A percentile compares a stretch with the other conserved stretches of the same genome.
Conservation (phyloP, 2,888 invertebrate genomes). For the Taphrorychus bicolor region DNA sequence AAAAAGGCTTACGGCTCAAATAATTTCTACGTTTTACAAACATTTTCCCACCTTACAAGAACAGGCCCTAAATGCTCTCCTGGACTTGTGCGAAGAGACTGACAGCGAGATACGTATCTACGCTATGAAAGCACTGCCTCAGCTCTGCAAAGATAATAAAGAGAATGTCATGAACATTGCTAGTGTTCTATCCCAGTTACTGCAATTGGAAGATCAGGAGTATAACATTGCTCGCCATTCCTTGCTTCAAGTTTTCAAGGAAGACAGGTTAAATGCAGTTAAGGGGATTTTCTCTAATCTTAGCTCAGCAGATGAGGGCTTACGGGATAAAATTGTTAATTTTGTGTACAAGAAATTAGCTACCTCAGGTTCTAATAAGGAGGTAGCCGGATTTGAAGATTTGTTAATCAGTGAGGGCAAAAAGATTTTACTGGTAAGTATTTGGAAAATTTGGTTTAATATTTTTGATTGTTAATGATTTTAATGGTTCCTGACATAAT, state of each 20-base stretch:
- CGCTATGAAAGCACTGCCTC: conserved; percentile 90
- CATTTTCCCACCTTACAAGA: conserved; percentile 87
- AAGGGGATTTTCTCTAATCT: conserved; percentile 67
- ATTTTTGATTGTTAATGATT: too few relatives aligned
- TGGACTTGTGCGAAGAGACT: conserved; percentile 95
- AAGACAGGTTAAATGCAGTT: conserved; percentile 71
- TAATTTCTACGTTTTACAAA: conserved; percentile 93
- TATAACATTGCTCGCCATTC: conserved; percentile 85
- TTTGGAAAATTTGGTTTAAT: too few relatives aligned
- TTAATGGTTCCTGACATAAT: too few relatives aligned
- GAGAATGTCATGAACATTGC: conserved; percentile 87
- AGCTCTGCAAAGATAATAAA: conserved; percentile 84
- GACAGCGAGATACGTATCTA: conserved; percentile 80
- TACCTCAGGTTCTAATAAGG: background rate
- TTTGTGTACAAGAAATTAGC: conserved; percentile 75
- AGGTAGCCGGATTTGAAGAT: conserved; percentile 59
- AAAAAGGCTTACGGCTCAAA: conserved; percentile 92
- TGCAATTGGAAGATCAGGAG: conserved; percentile 89
- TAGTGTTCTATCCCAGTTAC: conserved; percentile 89
- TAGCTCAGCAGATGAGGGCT: conserved; percentile 69
- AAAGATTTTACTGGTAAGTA: conserved; percentile 77
- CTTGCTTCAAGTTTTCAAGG: conserved; percentile 77
- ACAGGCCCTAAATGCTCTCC: conserved; percentile 87
- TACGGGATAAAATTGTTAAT: conserved; percentile 86
- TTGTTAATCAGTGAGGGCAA: conserved; percentile 74